Conservation (phyloP, 2,113 vertebrate species). For the Elachura formosa region DNA sequence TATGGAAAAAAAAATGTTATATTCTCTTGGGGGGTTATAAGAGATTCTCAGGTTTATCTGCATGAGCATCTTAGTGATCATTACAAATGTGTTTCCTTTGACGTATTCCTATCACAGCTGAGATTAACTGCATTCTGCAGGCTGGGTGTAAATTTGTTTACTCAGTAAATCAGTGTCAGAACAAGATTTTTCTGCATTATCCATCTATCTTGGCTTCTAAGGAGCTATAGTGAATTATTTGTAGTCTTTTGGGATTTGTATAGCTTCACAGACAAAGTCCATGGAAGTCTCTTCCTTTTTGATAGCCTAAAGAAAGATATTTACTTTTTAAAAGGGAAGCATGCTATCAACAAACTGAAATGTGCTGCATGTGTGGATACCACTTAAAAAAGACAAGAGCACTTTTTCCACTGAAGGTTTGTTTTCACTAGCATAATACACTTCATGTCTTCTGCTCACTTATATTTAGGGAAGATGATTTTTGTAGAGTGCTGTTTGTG, state of each 20-base stretch:
- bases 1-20: not conserved
- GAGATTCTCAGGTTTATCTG: not conserved
- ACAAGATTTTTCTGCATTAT: not conserved
- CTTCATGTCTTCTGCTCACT: not conserved
- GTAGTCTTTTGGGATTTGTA: not conserved
- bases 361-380: not conserved
- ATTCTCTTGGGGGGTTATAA: not conserved
- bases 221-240: not conserved
- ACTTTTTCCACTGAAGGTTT: not conserved
- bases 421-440: not conserved
- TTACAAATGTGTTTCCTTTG: constrained; percentile 3
- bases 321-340: not conserved
- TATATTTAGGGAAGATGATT: not conserved
- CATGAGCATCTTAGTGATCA: not conserved
- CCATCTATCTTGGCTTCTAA: not conserved
- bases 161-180: not conserved
- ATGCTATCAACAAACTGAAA: not conserved
- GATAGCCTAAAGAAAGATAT: not conserved
- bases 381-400: not conserved
- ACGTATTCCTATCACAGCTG: not conserved
- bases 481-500: not conserved
- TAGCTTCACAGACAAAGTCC: not conserved
- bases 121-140: not conserved
- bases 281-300: not conserved
- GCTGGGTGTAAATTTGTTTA: not conserved